Base-by-base conservation (phyloP, 2,113 vertebrate genomes). In the Hiodon tergisus region DNA sequence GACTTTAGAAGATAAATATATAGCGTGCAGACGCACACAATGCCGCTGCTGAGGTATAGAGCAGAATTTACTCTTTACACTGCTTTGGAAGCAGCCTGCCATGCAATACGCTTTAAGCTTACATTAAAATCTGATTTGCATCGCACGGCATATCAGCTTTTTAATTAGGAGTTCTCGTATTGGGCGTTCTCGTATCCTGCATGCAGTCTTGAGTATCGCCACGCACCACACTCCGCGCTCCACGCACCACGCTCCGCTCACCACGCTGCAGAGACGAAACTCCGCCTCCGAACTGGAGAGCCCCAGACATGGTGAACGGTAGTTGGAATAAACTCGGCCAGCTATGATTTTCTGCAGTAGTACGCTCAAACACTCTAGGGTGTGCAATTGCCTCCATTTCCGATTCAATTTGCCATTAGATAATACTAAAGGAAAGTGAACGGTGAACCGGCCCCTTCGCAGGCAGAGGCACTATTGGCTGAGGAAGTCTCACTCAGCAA, bases 311-410 rank as follows among this genome's bases (percentile, higher is more conserved):
- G 6, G 17, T 13, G 50, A 11, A 60, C 9, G 14, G 58, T 8
- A 72, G 58, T 61, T 51, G 17, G 14, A 61, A 72, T 72, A 61
- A 59, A 8, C 71, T 72, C 61, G 3, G 55, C 55, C 57, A 60
- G 17, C 50, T 50, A 72, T 59, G 61, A 61, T 61, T 46, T 51
- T 51, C 58, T n/a, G 71, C 58, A 51, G 6, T 46, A 55, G 59
- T 17, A 54, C 69, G 59, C 16, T 58, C 54, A 71, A 71, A 71
- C 69, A 58, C 59, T 54, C 6, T 9, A 60, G 67, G 46, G n/a
- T 10, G 50, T 10, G 31, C 52, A 61, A 72, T 72, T 72, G 71
- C 57, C 47, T 60, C 46, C 46, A 51, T 60, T 72, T 50, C 58
- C 58, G 60, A 46, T 60, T 50, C 55, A 60, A 72, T 72, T 61